A percentile compares a stretch with the other conserved stretches of the same genome.
phyloP scores from a whole-genome alignment of 2,113 vertebrate genomes.

The Corydoras sp. region DNA sequence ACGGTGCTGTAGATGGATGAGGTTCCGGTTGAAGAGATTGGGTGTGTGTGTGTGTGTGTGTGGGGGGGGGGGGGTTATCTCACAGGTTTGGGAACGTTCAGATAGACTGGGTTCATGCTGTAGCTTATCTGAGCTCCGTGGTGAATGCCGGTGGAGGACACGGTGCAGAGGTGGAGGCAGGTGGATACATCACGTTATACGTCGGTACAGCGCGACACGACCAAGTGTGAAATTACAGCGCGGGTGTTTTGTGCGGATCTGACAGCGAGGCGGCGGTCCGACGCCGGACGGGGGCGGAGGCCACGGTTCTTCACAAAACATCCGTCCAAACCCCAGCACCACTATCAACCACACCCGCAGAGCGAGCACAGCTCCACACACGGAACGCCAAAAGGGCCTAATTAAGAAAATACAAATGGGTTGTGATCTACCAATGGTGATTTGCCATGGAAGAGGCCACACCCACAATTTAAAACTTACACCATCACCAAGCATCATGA shows the following conservation, averaged over 20 bases:
- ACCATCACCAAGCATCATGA: no score
- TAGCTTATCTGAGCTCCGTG: conserved; percentile 47
- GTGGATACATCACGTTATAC: not conserved
- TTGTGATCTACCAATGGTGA: no score
- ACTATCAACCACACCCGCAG: no score
- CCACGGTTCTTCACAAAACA: conserved; percentile 21
- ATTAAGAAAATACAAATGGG: no score
- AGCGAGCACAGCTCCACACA: no score
- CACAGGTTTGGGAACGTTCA: conserved; percentile 49
- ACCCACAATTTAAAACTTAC: no score
- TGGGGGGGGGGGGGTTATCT: conserved; percentile 39
- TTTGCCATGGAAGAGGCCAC: no score
- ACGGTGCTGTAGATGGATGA: no score
- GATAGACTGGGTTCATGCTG: conserved; percentile 57
- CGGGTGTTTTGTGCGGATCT: conserved; percentile 37
- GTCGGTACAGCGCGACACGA: conserved; percentile 24
- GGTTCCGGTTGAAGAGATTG: no score
- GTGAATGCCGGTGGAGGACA: conserved; percentile 52
- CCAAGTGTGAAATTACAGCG: conserved; percentile 47
- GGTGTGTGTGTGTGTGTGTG: no score
- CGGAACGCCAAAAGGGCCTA: no score
- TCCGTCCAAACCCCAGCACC: no score
- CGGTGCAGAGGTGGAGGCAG: not conserved
- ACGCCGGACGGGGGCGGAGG: conserved; percentile 36
- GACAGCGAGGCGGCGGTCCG: conserved; percentile 27